Evolutionary conservation across 2,113 vertebrate species (phyloP).

Genomic region (Brachyhypopomus gauderio): DNA sequence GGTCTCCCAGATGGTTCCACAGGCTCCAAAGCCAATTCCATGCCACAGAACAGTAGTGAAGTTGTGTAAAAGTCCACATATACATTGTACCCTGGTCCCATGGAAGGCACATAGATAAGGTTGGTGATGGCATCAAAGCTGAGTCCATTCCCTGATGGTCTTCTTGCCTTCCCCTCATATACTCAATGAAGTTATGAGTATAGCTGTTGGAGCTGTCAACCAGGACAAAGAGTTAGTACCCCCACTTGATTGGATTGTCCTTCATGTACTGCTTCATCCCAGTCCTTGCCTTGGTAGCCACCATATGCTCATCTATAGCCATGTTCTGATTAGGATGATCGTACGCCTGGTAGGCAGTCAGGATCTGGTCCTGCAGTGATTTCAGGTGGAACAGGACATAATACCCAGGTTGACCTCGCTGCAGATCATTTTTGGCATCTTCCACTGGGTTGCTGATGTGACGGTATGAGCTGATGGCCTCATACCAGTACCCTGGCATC

Average conservation of each 20-base stretch:
- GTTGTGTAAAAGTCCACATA: neutral
- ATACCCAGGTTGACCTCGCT: neutral
- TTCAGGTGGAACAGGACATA: neutral
- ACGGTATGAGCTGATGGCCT: neutral
- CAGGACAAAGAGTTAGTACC: constrained; percentile 8
- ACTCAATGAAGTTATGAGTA: neutral
- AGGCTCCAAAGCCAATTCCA: neutral
- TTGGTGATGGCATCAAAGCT: no score
- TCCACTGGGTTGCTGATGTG: constrained; percentile 11
- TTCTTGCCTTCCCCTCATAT: neutral
- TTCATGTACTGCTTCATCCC: neutral
- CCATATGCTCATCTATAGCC: neutral
- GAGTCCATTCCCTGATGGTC: neutral
- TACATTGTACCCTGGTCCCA: no score
- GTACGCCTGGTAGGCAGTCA: constrained; percentile 13
- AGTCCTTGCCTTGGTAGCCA: constrained; percentile 9
- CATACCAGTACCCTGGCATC: constrained; percentile 3
- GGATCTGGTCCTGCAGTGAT: neutral
- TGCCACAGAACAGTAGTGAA: neutral
- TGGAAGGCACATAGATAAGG: no score
- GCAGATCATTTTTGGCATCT: neutral
- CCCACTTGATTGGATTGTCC: neutral
- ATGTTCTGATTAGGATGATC: neutral
- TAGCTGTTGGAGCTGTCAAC: neutral
- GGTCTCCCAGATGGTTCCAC: neutral